Conservation (phyloP, 2,797 vertebrate genomes). For the Lepus townsendii region DNA sequence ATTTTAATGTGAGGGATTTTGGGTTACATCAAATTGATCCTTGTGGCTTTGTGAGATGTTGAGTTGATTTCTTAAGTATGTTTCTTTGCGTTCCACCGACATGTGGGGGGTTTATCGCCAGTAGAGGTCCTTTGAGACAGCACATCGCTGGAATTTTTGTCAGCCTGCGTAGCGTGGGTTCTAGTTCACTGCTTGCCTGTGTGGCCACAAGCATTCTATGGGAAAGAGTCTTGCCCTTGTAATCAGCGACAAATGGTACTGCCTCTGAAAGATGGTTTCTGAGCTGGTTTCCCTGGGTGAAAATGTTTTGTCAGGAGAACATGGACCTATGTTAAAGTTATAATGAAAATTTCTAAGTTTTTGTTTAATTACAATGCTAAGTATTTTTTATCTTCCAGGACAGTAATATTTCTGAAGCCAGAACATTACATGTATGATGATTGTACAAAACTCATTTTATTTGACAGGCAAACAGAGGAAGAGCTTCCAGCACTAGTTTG, state of each 20-base stretch:
- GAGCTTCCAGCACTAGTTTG: no score
- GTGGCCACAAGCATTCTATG: no score
- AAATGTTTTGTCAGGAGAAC: not conserved
- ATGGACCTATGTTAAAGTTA: not conserved
- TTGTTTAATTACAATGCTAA: not conserved
- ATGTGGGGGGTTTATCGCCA: not conserved
- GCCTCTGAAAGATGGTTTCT: not conserved
- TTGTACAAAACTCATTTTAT: not conserved
- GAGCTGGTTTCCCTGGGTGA: not conserved
- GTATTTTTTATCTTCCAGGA: not conserved
- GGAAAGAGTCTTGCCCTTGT: not conserved
- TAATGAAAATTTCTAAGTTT: not conserved
- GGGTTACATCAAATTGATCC: not conserved
- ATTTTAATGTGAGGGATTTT: not conserved
- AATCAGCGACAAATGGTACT: not conserved
- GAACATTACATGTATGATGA: not conserved
- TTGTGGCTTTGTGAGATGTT: not conserved
- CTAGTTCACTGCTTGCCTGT: not conserved
- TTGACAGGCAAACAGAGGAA: no score
- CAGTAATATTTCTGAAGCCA: not conserved
- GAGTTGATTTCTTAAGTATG: not conserved
- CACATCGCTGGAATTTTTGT: not conserved
- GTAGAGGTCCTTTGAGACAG: not conserved
- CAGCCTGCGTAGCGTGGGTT: fast-evolving
- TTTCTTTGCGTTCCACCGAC: not conserved